Percentiles rank a stretch among this genome's conserved stretches.
Evolutionary conservation across 2,888 invertebrate genomes (phyloP).

Genomic region (Lepetodrilus schrolli): DNA sequence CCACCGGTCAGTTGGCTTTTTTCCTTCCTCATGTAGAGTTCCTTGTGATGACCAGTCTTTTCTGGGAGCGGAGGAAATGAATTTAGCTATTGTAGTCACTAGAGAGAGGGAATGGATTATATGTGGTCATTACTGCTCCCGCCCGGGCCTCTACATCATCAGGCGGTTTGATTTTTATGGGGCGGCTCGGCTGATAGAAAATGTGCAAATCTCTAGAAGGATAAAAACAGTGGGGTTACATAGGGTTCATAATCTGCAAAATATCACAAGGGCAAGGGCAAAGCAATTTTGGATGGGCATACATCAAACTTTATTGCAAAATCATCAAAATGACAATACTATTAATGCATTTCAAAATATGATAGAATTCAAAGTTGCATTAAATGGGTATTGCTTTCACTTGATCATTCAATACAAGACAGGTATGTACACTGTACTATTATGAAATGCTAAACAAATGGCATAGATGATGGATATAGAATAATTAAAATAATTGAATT

Average conservation of each 20-base stretch:
- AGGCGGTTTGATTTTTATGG: slow-evolving; percentile 22
- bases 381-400: too few relatives aligned
- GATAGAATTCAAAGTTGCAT: too few relatives aligned
- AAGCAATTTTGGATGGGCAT: too few relatives aligned
- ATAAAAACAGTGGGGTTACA: slow-evolving; percentile 18
- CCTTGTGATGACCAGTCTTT: slow-evolving; percentile 14
- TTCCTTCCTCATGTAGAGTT: slow-evolving; percentile 25
- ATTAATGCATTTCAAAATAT: too few relatives aligned
- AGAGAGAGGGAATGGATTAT: slow-evolving; percentile 2
- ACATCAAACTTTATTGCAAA: too few relatives aligned
- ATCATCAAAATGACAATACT: too few relatives aligned
- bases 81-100: slow-evolving; percentile 25
- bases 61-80: slow-evolving; percentile 23
- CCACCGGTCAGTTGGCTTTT: slow-evolving; percentile 4
- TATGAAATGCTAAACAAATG: too few relatives aligned
- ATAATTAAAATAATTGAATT: too few relatives aligned
- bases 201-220: slow-evolving; percentile 8
- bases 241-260: neutral
- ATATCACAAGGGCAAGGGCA: neutral
- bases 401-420: too few relatives aligned
- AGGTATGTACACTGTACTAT: too few relatives aligned
- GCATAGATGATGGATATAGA: too few relatives aligned
- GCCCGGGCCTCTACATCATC: neutral
- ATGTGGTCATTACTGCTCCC: slow-evolving; percentile 20
- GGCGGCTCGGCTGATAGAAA: slow-evolving; percentile 18